These are phyloP conservation scores for Orycteropus afer DNA, from an alignment of 2,113 vertebrate species.

Conservation along the genomic window DNA sequence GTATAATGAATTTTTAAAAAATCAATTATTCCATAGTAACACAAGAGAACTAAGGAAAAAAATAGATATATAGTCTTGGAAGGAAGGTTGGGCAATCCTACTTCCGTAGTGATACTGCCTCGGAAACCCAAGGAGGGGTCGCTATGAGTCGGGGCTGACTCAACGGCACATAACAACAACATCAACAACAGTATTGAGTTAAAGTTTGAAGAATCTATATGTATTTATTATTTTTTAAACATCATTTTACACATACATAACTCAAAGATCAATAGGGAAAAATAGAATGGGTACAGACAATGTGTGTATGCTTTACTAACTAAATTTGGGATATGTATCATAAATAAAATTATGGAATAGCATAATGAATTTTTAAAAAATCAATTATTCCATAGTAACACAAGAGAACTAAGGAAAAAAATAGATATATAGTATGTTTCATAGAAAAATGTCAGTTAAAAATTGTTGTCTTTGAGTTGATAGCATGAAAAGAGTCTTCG, in stretches of 20 bases:
- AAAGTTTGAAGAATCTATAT: neutral
- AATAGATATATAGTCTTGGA: rapidly evolving
- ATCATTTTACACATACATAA: neutral
- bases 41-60: neutral
- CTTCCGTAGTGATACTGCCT: too few relatives aligned
- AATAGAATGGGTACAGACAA: neutral
- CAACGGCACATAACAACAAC: too few relatives aligned
- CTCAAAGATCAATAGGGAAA: neutral
- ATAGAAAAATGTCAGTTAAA: neutral
- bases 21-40: neutral
- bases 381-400: neutral
- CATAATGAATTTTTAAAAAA: neutral
- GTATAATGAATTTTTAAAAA: neutral
- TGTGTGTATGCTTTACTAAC: neutral
- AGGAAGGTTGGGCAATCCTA: too few relatives aligned
- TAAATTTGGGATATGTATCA: neutral
- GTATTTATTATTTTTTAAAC: too few relatives aligned
- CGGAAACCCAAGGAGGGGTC: too few relatives aligned
- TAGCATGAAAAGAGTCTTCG: too few relatives aligned
- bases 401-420: neutral
- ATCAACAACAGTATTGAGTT: neutral
- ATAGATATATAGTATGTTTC: neutral
- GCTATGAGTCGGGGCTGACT: too few relatives aligned
- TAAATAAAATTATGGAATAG: neutral
- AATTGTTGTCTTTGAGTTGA: neutral